Evolutionary conservation across 2,888 invertebrate species (phyloP), one percentile per base, ranked within the genome.

Genomic region (Zygothrica quintamaculata): DNA sequence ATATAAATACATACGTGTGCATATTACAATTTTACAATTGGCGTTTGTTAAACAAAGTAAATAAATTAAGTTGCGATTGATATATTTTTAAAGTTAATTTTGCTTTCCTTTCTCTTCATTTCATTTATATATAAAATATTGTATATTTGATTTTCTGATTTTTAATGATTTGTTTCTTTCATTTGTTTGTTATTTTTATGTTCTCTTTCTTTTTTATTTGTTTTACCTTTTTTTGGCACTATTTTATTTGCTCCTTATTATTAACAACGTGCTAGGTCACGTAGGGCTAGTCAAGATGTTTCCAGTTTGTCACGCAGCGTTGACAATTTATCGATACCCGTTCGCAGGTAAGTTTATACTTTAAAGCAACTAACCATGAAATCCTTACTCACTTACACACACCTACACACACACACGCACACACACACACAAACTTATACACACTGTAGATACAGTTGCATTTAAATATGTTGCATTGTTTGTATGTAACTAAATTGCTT

Each of bases 221-320:
- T 77, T 71, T 81, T 74, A 55, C 60, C 60, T 71, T 74, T 71
- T 74, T 77, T 77, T 80, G 84, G 88, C 79, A 88, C 89, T 88
- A 88, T 88, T 88, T 74, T 74, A 66, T 79, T 85, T 87, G 72
- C 84, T 82, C 79, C 80, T 85, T 82, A 74, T 79, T 77, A 89
- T 88, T 88, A 69, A 31, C 52, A 80, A 85, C 88, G 89, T 88
- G 88, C 93, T 65, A 96, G 96, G 95, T 95, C 96, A 93, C 95
- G 96, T 91, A 95, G 96, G 91, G 95, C 96, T 90, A 96, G 96
- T 88, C 96, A 96, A 93, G 96, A 96, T 92, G 93, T 93, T 77
- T 92, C 92, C 77, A 91, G 91, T 92, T 93, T 94, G 90, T 93
- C 93, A 89, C 92, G 93, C 90, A 93, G 93, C 90, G 93, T 93